Evolutionary conservation across 92 coral and sea anemone genomes (phyloP), one percentile per base, ranked within the genome.

Genomic region (Muricea muricata): DNA sequence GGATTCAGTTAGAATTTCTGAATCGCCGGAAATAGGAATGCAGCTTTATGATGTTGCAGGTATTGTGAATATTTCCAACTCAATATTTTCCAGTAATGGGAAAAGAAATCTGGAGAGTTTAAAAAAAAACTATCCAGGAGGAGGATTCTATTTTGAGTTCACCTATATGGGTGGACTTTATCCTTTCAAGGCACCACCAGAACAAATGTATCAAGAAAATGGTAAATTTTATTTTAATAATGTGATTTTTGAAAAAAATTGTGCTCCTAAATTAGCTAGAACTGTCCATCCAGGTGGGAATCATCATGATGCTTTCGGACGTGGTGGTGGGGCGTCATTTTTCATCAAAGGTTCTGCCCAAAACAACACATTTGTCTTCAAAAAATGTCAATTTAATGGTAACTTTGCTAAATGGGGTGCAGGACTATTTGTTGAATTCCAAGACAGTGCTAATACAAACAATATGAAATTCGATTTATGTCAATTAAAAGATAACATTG

Each of bases 241-340:
- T 42, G 86, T 92, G 52, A 57, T 82, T 6, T 93, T 93, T 75
- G 73, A 25, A 78, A 61, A 61, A n/a, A 93, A 93, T 72, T 61
- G 69, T 37, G 97, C 98, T 3, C 80, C 77, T 6, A 24, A 81
- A 12, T 88, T 81, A 52, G 66, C 45, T 57, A 54, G 35, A 6
- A 52, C 55, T 56, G 54, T 56, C 39, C 6, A 47, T 11, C 87
- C 92, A 33, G 61, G 75, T 11, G 89, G 85, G 0, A 24, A 73
- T 21, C 82, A 82, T 31, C 93, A 93, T 79, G 76, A 84, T 77
- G 93, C 97, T 1, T 93, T 93, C 86, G 97, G 97, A 18, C 85
- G 98, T 55, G 98, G 98, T 23, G 94, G 97, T 5, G 98, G 94
- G 26, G 31, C 91, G 35, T 90, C 98, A 9, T 37, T 91, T 14